Evolutionary conservation across 2,113 vertebrate species (phyloP).

Genomic region (Microcebus tavaratra): DNA sequence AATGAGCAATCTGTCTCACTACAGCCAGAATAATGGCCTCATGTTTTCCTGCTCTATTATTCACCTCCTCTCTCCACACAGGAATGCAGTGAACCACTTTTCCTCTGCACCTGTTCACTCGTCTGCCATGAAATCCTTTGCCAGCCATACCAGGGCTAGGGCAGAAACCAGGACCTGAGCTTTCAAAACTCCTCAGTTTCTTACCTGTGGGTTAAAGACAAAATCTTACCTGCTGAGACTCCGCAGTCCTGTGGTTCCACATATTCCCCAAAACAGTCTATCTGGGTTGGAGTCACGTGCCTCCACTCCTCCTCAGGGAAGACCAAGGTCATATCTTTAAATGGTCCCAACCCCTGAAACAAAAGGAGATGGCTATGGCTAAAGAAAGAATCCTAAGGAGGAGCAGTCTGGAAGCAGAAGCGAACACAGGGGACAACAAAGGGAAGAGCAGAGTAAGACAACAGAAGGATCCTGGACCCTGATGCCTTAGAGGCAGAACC

Average conservation of each 20-base stretch:
- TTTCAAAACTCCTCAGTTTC: neutral
- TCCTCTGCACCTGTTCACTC: neutral
- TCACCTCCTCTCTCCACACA: neutral
- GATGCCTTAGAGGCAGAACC: neutral
- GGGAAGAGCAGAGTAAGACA: neutral
- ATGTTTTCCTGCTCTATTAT: neutral
- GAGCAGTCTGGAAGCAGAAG: neutral
- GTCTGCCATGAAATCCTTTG: neutral
- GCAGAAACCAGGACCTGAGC: neutral
- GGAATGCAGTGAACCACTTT: neutral
- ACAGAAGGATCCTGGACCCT: neutral
- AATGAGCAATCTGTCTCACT: neutral
- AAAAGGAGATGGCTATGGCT: neutral
- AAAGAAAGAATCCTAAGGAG: neutral
- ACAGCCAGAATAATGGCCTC: neutral
- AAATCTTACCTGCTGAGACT: slow-evolving; percentile 71
- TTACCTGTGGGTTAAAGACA: neutral
- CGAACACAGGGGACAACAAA: neutral
- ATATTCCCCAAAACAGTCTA: slow-evolving; percentile 75
- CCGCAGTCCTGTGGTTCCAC: slow-evolving; percentile 71
- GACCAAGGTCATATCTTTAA: slow-evolving; percentile 72
- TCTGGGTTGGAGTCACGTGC: slow-evolving; percentile 73
- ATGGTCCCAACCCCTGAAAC: slow-evolving; percentile 70
- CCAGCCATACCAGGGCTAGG: neutral
- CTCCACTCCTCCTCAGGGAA: slow-evolving; percentile 78